Conservation (phyloP, 2,888 invertebrate species). For the Pegoplata infirma region DNA sequence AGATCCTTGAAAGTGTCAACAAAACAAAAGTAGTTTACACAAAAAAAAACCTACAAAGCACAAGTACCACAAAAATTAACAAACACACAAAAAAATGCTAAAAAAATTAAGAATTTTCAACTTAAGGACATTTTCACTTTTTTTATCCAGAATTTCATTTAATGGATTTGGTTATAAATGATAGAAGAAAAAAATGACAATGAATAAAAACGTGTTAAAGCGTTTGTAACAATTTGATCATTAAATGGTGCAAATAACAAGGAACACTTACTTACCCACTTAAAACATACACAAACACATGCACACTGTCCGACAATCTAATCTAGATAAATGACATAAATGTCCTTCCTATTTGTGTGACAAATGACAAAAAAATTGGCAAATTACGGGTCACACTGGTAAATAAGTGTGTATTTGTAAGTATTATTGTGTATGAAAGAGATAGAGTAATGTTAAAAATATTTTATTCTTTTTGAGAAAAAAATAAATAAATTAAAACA, state of each 20-base stretch:
- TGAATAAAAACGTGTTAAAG: not conserved
- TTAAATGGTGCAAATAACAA: not conserved
- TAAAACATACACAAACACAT: not conserved
- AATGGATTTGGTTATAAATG: not conserved
- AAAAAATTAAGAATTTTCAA: not conserved
- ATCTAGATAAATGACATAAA: constrained; percentile 71
- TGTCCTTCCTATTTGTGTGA: constrained; percentile 66
- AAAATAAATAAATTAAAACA: not conserved
- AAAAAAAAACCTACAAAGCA: not conserved
- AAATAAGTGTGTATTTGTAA: not conserved
- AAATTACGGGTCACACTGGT: constrained; percentile 65
- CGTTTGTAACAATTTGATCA: constrained; percentile 7
- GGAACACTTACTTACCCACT: not conserved
- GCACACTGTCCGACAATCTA: constrained; percentile 61
- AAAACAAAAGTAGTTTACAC: constrained; percentile 2
- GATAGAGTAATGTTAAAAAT: not conserved
- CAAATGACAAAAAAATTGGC: constrained; percentile 70
- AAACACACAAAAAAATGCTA: too few species aligned
- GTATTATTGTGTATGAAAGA: too few species aligned
- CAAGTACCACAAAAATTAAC: too few species aligned
- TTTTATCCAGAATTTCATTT: not conserved
- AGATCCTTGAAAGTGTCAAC: constrained; percentile 27
- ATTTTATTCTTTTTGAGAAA: not conserved
- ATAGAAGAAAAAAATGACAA: not conserved
- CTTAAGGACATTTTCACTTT: not conserved